Conservation (phyloP, 2,113 vertebrate genomes). For the Pithys albifrons region DNA sequence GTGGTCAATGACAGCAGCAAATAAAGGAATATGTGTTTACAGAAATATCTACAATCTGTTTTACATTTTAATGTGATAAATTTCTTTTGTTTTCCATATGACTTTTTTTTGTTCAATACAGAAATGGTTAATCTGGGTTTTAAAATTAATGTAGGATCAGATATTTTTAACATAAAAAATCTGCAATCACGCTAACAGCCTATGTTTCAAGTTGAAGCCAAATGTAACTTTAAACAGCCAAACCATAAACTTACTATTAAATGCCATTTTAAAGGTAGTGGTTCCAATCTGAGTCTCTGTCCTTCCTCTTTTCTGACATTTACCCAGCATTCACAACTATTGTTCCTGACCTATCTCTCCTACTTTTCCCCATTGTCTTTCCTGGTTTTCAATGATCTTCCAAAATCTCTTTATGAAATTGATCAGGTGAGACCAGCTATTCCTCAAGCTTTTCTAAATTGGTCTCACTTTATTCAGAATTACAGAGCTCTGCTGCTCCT, state of each 20-base stretch:
- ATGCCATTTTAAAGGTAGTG: background rate
- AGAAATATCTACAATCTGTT: background rate
- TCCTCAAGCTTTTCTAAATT: background rate
- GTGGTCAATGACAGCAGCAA: background rate
- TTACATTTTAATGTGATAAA: background rate
- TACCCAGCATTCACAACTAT: background rate
- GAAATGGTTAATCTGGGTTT: background rate
- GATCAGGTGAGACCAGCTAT: background rate
- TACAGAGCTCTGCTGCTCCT: background rate
- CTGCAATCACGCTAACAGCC: background rate
- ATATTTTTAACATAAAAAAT: background rate
- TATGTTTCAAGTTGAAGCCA: background rate
- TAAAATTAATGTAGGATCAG: background rate
- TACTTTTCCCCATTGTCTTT: background rate
- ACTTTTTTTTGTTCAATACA: background rate
- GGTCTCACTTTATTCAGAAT: background rate
- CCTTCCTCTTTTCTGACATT: background rate
- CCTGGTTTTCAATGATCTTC: background rate
- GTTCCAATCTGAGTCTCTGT: background rate
- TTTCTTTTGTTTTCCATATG: background rate
- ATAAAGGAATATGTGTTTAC: background rate
- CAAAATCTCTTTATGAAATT: background rate
- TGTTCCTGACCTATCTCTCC: background rate
- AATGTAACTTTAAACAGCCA: background rate
- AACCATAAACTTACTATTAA: background rate